A percentile compares a stretch with the other conserved stretches of the same genome.
Conservation (phyloP, 2,888 invertebrate species). For the Lasioglossum figueresi region DNA sequence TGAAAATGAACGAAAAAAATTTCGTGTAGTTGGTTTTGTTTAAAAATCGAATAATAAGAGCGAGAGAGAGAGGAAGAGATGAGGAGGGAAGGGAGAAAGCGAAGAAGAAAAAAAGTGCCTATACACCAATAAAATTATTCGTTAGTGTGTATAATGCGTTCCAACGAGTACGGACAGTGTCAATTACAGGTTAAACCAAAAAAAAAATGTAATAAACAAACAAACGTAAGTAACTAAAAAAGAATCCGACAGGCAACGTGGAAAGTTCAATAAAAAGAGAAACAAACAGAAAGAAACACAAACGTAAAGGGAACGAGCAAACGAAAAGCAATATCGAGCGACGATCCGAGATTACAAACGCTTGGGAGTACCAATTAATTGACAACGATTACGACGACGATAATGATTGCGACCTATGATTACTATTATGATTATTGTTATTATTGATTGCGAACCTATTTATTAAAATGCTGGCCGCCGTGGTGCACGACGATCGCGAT, state of each 20-base stretch:
- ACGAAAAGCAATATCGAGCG: constrained; percentile 60
- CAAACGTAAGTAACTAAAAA: not conserved
- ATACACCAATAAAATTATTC: constrained; percentile 70
- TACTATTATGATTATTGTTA: constrained; percentile 63
- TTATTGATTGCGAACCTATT: constrained; percentile 63
- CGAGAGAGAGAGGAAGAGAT: not conserved
- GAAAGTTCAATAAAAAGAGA: not conserved
- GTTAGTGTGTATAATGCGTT: constrained; percentile 69
- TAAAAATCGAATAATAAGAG: constrained; percentile 18
- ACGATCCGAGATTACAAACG: constrained; percentile 57
- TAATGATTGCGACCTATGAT: constrained; percentile 60
- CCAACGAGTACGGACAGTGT: constrained; percentile 72
- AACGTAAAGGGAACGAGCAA: constrained; percentile 22
- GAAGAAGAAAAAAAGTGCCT: constrained; percentile 68
- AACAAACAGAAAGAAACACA: not conserved
- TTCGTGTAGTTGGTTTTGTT: constrained; percentile 31
- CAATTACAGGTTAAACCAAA: constrained; percentile 68
- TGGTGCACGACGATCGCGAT: constrained; percentile 30
- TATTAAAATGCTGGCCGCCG: constrained; percentile 59
- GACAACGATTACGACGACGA: constrained; percentile 55
- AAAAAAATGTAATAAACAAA: constrained; percentile 10
- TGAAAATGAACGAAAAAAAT: constrained; percentile 9
- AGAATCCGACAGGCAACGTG: constrained; percentile 25
- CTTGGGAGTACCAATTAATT: constrained; percentile 58
- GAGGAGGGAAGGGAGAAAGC: constrained; percentile 47